A percentile compares a stretch with the other conserved stretches of the same genome.
These are phyloP conservation scores for Lophura nycthemera DNA, from an alignment of 2,113 vertebrate genomes.

Conservation along the genomic window DNA sequence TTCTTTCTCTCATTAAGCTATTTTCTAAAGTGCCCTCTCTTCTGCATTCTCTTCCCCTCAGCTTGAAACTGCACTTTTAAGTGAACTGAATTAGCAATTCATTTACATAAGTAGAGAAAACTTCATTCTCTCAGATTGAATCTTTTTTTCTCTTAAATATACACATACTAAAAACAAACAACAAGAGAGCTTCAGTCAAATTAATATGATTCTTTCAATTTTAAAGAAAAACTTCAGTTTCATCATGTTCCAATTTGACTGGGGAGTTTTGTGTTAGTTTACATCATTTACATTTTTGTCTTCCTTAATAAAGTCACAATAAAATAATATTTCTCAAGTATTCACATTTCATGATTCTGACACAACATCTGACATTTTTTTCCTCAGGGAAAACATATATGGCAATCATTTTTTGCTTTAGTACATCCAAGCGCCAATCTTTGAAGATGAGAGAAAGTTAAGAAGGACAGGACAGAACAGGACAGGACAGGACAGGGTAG, in stretches of 20 bases:
- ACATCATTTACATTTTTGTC: neutral
- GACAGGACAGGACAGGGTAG: neutral
- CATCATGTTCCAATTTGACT: neutral
- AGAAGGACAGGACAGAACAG: neutral
- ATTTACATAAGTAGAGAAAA: neutral
- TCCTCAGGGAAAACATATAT: neutral
- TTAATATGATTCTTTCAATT: neutral
- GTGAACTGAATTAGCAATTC: neutral
- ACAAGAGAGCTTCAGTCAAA: neutral
- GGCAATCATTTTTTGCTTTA: neutral
- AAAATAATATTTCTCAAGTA: neutral
- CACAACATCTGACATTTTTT: neutral
- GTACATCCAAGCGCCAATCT: neutral
- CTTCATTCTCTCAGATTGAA: accelerated
- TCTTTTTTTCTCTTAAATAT: neutral
- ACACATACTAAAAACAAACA: neutral
- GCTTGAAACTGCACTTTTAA: neutral
- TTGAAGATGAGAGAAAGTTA: neutral
- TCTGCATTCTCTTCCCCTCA: neutral
- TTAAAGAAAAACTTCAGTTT: neutral
- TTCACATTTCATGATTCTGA: neutral
- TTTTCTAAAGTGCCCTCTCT: accelerated
- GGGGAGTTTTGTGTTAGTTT: neutral
- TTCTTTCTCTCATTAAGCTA: neutral
- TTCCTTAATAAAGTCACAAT: neutral